Conservation (phyloP, 2,888 invertebrate genomes). For the Chorisops tibialis region DNA sequence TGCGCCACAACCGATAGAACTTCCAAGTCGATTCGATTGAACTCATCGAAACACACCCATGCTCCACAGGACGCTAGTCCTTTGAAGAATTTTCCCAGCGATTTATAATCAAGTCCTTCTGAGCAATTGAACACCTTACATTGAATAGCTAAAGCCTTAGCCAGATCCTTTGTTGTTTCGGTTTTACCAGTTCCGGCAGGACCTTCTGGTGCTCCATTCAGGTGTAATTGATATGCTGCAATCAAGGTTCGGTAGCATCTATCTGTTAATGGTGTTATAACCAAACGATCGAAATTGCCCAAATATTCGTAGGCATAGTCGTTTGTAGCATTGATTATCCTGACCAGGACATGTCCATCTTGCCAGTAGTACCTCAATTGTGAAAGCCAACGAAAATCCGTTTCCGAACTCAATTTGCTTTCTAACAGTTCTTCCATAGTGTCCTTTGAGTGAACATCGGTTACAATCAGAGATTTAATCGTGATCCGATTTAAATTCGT, state of each 20-base stretch:
- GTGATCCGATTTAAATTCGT: constrained; percentile 61
- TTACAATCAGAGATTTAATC: constrained; percentile 64
- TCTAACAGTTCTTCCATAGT: constrained; percentile 59
- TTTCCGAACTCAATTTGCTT: constrained; percentile 55
- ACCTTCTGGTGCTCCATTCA: constrained; percentile 68
- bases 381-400: constrained; percentile 68
- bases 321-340: constrained; percentile 66
- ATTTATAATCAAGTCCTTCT: constrained; percentile 67
- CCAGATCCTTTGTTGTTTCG: constrained; percentile 88
- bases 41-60: constrained; percentile 75
- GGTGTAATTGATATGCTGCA: constrained; percentile 66
- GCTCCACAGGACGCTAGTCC: constrained; percentile 69
- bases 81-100: constrained; percentile 70
- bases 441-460: constrained; percentile 70
- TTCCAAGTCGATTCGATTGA: constrained; percentile 68
- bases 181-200: constrained; percentile 89
- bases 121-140: constrained; percentile 74
- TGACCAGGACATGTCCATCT: constrained; percentile 55
- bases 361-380: constrained; percentile 71
- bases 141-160: constrained; percentile 87
- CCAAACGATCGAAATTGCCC: constrained; percentile 64
- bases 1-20: constrained; percentile 71
- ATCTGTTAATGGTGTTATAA: constrained; percentile 60
- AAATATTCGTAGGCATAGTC: constrained; percentile 71
- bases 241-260: constrained; percentile 69